Conservation (phyloP, 2,113 vertebrate species). For the Vidua macroura region DNA sequence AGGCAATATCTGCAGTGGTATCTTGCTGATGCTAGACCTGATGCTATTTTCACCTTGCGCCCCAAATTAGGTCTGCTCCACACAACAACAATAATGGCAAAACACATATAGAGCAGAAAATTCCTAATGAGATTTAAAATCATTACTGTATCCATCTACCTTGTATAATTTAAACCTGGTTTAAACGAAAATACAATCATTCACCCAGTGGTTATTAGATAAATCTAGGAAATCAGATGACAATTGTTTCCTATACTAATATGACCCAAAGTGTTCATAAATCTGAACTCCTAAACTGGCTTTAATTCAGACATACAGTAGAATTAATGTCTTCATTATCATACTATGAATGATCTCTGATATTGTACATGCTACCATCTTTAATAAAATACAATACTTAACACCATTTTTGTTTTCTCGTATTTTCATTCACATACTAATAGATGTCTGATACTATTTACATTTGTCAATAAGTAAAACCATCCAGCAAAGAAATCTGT, state of each 20-base stretch:
- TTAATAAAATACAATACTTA: background rate
- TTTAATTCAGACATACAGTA: background rate
- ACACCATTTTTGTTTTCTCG: background rate
- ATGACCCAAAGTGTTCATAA: background rate
- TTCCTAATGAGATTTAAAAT: background rate
- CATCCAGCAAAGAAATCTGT: background rate
- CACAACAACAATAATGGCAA: background rate
- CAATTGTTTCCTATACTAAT: background rate
- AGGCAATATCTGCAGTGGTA: background rate
- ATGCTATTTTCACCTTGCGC: background rate
- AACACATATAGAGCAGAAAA: background rate
- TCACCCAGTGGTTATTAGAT: background rate
- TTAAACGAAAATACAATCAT: background rate
- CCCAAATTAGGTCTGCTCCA: background rate
- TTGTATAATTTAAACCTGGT: background rate
- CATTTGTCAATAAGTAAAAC: background rate
- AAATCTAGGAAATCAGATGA: conserved; percentile 5
- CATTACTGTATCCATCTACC: background rate
- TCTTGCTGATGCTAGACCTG: background rate
- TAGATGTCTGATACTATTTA: background rate
- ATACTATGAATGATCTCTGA: background rate
- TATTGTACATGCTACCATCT: background rate
- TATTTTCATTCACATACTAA: background rate
- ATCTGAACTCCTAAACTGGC: background rate
- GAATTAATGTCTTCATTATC: background rate